Evolutionary conservation across 2,797 vertebrate genomes (phyloP).

Genomic region (Smutsia gigantea): DNA sequence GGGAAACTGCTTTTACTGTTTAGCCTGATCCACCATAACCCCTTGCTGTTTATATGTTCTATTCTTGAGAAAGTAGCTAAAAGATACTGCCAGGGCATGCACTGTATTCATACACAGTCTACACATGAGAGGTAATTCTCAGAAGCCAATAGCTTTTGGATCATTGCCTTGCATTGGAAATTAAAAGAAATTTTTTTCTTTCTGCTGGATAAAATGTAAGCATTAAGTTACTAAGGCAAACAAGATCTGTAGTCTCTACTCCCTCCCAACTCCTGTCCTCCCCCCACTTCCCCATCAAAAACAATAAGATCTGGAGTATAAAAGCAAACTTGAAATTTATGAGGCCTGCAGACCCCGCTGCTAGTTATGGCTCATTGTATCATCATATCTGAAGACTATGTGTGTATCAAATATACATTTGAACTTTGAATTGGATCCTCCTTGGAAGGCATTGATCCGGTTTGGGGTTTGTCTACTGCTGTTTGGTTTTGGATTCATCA

Average conservation of each 20-base stretch:
- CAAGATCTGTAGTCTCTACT: neutral
- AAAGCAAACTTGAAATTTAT: slow-evolving; percentile 1
- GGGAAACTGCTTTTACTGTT: neutral
- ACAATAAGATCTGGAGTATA: neutral
- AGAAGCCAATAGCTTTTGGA: neutral
- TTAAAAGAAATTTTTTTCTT: neutral
- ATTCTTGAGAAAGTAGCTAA: neutral
- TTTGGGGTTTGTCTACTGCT: neutral
- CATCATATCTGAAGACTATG: neutral
- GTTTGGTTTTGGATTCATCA: neutral
- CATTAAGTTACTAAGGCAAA: neutral
- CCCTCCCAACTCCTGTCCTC: neutral
- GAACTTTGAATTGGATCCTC: neutral
- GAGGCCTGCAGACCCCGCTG: neutral
- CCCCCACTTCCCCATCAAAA: neutral
- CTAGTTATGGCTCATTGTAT: neutral
- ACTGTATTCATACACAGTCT: neutral
- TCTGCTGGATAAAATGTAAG: neutral
- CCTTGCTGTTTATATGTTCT: neutral
- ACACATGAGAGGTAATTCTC: neutral
- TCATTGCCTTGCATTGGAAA: neutral
- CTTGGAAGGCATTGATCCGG: neutral
- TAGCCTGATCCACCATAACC: neutral
- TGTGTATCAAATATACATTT: too few species aligned
- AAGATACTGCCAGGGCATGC: neutral